Conservation (phyloP, 2,797 vertebrate species). For the Myotis daubentonii region DNA sequence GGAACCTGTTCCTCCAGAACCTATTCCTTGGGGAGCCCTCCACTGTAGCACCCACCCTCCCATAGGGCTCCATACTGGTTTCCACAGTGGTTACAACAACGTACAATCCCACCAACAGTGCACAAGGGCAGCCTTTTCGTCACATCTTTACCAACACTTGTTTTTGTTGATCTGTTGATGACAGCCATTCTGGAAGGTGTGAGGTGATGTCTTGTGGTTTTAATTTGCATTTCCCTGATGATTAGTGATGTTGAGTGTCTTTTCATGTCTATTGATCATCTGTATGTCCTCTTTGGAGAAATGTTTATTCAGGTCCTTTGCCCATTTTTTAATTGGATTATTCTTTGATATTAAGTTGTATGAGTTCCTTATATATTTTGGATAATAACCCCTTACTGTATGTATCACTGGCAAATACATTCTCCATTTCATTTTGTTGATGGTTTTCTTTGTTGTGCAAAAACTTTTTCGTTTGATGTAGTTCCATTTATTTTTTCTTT, state of each 20-base stretch:
- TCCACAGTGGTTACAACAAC: too few species aligned
- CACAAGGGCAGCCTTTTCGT: background rate
- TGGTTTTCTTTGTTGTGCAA: background rate
- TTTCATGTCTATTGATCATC: background rate
- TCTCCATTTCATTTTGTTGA: background rate
- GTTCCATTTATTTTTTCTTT: background rate
- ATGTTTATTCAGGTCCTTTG: background rate
- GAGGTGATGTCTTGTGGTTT: background rate
- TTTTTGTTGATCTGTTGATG: background rate
- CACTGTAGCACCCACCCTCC: too few species aligned
- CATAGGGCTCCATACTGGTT: background rate
- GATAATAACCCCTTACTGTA: background rate
- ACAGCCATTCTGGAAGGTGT: background rate
- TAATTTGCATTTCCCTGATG: background rate
- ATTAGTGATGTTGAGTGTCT: background rate
- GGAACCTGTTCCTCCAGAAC: background rate
- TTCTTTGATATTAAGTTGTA: background rate
- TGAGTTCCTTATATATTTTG: background rate
- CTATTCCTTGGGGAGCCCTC: background rate
- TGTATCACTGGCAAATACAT: background rate
- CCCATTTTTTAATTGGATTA: background rate
- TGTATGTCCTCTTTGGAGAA: background rate
- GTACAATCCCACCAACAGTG: background rate
- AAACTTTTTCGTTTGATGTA: background rate
- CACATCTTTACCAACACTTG: background rate